Evolutionary conservation across 2,888 invertebrate species (phyloP), one percentile per base, ranked within the genome.

Genomic region (Erannis defoliaria): DNA sequence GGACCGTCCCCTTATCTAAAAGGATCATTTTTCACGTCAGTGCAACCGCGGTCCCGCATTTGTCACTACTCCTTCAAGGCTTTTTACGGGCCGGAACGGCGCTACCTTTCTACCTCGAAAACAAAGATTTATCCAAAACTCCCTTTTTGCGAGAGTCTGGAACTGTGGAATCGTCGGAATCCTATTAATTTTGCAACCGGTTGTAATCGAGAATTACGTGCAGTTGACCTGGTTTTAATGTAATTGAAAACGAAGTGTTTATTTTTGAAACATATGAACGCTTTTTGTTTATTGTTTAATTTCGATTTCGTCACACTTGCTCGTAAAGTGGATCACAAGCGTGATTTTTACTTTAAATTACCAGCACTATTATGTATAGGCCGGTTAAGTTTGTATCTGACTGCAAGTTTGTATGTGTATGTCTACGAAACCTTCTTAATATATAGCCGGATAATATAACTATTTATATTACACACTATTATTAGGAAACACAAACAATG

Each of bases 11-110:
- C 83, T 89, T 89, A 89, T 89, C 88, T 88, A 84, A 88, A 83
- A 85, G 86, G 84, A 84, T 88, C 84, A 89, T 89, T 89, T 89
- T 87, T 89, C 89, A 89, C 86, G 89, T 89, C 89, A 87, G 68
- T 85, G 86, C 86, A 84, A 82, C 86, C 84, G 75, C 85, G 79
- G 75, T 70, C 72, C 77, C 83, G 78, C 82, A 87, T 89, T 89
- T 86, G 89, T 89, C 89, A 88, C 83, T 82, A 84, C 84, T 88
- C 83, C 85, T 86, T 85, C 80, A 82, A 83, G 81, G 81, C 71
- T 87, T 85, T 88, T 88, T 88, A 85, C 82, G 81, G 81, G 71
- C 74, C 74, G 72, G 73, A 77, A 75, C 74, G 66, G 71, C 70
- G 72, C 74, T 80, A 79, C 83, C 82, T 84, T 79, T 67, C 74